Percentiles rank a stretch among this genome's conserved stretches.
phyloP scores from a whole-genome alignment of 2,888 invertebrate species.

The Eutolmus rufibarbis region DNA sequence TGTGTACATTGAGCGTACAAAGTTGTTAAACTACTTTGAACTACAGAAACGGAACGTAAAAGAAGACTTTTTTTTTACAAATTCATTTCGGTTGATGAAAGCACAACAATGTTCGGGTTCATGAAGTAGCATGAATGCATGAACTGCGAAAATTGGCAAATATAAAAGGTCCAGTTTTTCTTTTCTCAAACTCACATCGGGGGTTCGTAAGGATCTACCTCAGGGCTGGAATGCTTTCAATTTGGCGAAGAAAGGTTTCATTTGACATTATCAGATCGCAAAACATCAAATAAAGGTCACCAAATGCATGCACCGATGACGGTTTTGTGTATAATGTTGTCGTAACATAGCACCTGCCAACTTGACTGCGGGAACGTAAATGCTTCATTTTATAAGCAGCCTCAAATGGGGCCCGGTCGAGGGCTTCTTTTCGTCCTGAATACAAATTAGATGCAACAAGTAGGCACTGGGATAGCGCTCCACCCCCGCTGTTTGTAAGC shows the following conservation, averaged over 20 bases:
- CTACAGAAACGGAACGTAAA: not conserved
- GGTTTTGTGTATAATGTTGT: not conserved
- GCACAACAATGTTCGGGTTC: not conserved
- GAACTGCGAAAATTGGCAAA: not conserved
- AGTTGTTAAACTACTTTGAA: not conserved
- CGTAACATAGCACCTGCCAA: constrained; percentile 1
- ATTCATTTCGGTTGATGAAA: not conserved
- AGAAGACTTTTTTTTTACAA: not conserved
- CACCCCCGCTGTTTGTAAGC: not conserved
- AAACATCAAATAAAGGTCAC: not conserved
- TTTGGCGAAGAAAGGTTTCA: not conserved
- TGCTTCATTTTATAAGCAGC: not conserved
- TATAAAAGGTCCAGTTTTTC: not conserved
- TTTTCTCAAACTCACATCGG: not conserved
- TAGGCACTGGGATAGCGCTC: not conserved
- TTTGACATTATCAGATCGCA: not conserved
- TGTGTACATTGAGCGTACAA: not conserved
- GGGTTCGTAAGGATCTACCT: not conserved
- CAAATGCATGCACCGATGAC: not conserved
- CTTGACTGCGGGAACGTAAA: not conserved
- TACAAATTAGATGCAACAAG: constrained; percentile 34
- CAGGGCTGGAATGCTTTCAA: not conserved
- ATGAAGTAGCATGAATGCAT: not conserved
- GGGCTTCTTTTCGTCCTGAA: constrained; percentile 1
- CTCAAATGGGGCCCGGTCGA: not conserved